Evolutionary conservation across 2,797 vertebrate genomes (phyloP), one percentile per base, ranked within the genome.

Genomic region (Helarctos malayanus): DNA sequence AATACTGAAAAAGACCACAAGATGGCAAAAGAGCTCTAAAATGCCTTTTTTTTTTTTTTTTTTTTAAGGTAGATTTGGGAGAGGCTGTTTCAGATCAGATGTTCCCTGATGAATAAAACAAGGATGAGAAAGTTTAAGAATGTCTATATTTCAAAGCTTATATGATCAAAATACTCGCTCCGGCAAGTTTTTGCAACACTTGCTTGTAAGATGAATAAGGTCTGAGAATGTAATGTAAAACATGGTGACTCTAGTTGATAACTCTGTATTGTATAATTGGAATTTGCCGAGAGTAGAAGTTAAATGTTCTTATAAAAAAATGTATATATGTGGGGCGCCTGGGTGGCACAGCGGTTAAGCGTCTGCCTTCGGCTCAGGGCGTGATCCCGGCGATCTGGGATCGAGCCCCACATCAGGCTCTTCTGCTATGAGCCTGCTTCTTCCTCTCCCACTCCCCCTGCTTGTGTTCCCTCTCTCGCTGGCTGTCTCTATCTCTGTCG

Each of bases 21-120:
- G 98, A 82, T 97, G 98, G 98, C 93, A 18, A 91, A 35, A 96
- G 47, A 95, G 83, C 75, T 59, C 94, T 69, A 96, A 69, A 61
- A 65, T 84, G 75, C 3, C 21, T 38, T 63, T 84, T 63, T 57
- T 38, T 63, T 15, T 27, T 3, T 1, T 71, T 38, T 38, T 38
- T 38, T 38, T 73, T 94, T 86, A 94, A 86, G 15, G 11, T 49
- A 15, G 14, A 12, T 79, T 89, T 91, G 23, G 65, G 71, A 94
- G 92, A 85, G 61, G 47, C 35, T 14, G n/a, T 68, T 35, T 57
- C 16, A 78, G 35, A 89, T 68, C n/a, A 54, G 27, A n/a, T 32
- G 7, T 61, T 79, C 63, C 25, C 41, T 84, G 35, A 90, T 94
- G 29, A 79, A 85, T 94, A 79, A 85, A 96, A 84, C 21, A 49